Conservation (phyloP, 2,113 vertebrate species). For the Butorides virescens region DNA sequence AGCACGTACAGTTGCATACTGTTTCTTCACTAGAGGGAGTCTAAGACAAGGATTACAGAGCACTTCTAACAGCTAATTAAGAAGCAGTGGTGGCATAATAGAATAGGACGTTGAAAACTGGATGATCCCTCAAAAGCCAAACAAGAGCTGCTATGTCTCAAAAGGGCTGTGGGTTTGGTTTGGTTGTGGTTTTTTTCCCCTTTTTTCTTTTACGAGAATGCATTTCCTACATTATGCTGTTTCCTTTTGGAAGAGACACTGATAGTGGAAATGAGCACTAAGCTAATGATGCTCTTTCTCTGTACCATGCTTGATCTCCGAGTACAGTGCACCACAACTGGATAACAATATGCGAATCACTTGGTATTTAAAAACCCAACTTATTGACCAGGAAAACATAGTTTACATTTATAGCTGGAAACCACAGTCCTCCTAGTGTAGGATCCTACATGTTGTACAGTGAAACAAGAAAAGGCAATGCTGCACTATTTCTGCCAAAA, state of each 20-base stretch:
- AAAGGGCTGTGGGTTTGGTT: not conserved
- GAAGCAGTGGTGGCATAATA: not conserved
- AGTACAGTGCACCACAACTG: not conserved
- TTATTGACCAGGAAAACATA: not conserved
- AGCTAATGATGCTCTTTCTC: not conserved
- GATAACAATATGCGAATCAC: not conserved
- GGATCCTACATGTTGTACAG: not conserved
- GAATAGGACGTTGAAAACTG: not conserved
- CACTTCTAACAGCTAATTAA: accelerated
- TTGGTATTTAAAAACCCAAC: not conserved
- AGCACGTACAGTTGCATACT: accelerated
- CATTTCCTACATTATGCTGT: not conserved
- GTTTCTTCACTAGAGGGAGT: conserved; percentile 5
- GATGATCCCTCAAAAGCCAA: not conserved
- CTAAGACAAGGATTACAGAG: not conserved
- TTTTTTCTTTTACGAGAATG: not conserved
- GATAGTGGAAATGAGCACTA: not conserved
- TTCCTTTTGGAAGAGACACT: not conserved
- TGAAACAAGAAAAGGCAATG: not conserved
- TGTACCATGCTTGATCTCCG: not conserved
- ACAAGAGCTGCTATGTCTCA: not conserved
- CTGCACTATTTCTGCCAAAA: not conserved
- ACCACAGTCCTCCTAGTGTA: not conserved
- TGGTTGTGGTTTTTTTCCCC: not conserved
- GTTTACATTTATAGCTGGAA: not conserved